A percentile compares a stretch with the other conserved stretches of the same genome.
phyloP scores from a whole-genome alignment of 2,888 invertebrate genomes.

The Thereva unica region DNA sequence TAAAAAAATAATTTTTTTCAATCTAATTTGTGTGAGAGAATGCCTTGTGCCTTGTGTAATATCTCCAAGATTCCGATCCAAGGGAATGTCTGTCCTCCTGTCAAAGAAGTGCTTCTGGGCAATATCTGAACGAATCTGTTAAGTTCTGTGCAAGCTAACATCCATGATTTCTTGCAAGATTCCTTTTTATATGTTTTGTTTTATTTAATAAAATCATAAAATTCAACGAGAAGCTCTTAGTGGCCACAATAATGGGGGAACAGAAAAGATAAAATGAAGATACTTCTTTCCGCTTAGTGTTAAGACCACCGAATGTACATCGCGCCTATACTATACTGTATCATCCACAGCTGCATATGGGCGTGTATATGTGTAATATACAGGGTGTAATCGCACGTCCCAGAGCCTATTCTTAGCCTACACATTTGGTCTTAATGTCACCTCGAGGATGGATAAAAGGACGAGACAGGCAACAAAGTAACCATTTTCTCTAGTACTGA shows the following conservation, averaged over 20 bases:
- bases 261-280: constrained; percentile 23
- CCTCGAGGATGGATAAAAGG: constrained; percentile 20
- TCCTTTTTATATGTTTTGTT: background rate
- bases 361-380: too few relatives aligned
- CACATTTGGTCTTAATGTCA: constrained; percentile 31
- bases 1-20: background rate
- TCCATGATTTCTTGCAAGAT: constrained; percentile 1
- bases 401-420: constrained; percentile 28
- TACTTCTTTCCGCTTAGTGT: constrained; percentile 13
- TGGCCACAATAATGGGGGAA: constrained; percentile 9
- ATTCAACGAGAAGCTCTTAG: constrained; percentile 16
- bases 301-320: too few relatives aligned
- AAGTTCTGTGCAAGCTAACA: too few relatives aligned
- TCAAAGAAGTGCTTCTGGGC: too few relatives aligned
- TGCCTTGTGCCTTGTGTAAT: constrained; percentile 5
- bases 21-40: constrained; percentile 26
- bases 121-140: too few relatives aligned
- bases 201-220: constrained; percentile 29
- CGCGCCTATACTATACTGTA: too few relatives aligned
- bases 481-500: constrained; percentile 27
- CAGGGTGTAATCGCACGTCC: background rate
- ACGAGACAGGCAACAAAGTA: constrained; percentile 19
- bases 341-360: too few relatives aligned
- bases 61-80: background rate
- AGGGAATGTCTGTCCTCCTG: background rate